phyloP scores from a whole-genome alignment of 2,797 vertebrate species.

The Falco columbarius region DNA sequence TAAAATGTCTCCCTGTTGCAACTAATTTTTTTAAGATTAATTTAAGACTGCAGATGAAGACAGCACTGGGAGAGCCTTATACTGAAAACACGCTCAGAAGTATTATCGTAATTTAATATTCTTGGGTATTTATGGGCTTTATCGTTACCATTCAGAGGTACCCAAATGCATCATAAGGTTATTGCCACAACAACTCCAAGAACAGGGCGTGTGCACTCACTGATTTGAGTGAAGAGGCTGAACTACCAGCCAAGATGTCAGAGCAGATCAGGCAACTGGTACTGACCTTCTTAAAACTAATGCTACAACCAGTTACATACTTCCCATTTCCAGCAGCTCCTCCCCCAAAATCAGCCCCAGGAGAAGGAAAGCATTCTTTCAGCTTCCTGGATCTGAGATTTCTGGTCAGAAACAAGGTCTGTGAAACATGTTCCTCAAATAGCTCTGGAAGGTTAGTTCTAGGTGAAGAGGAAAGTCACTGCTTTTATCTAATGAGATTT shows the following conservation, averaged over 20 bases:
- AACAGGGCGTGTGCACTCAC: neutral
- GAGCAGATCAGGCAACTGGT: neutral
- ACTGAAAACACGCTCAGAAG: neutral
- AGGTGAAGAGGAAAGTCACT: neutral
- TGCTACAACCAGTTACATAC: neutral
- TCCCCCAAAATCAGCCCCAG: neutral
- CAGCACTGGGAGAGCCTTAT: neutral
- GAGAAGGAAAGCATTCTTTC: neutral
- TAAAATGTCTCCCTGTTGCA: constrained; percentile 8
- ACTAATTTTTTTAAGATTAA: constrained; percentile 10
- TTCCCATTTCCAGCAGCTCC: neutral
- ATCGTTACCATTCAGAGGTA: neutral
- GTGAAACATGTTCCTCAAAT: neutral
- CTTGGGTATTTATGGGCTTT: neutral
- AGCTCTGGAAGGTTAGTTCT: neutral
- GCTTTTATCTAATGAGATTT: neutral
- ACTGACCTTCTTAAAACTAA: neutral
- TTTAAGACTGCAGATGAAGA: neutral
- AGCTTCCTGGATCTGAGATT: neutral
- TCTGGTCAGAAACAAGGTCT: neutral
- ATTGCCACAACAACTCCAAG: neutral
- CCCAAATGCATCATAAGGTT: neutral
- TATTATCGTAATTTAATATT: neutral
- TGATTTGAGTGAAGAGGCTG: neutral
- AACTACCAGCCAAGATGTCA: neutral